These are phyloP conservation scores for Muscidifurax raptorellus DNA, from an alignment of 1,140 invertebrate genomes.

Conservation along the genomic window DNA sequence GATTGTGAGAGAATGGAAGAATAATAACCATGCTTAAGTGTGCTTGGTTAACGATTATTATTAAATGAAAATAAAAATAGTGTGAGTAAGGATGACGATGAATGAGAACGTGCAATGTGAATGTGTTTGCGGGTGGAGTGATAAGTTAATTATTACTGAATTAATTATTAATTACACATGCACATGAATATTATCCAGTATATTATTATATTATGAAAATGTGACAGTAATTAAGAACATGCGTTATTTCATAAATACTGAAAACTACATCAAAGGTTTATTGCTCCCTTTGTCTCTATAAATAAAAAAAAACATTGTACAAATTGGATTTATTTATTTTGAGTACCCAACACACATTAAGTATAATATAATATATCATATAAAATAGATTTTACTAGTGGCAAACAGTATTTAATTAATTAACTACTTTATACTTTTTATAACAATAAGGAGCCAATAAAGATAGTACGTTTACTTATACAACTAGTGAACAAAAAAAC, in stretches of 20 bases:
- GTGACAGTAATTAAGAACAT: constrained; percentile 69
- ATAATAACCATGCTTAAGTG: constrained; percentile 57
- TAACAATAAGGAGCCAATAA: no score
- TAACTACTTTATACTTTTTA: no score
- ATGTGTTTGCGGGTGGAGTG: constrained; percentile 57
- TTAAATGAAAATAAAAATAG: constrained; percentile 55
- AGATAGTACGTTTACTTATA: no score
- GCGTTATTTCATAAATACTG: constrained; percentile 70
- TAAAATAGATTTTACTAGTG: no score
- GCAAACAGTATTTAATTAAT: no score
- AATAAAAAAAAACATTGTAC: constrained; percentile 63
- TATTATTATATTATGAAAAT: constrained; percentile 67
- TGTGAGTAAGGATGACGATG: constrained; percentile 53
- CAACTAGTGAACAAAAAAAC: no score
- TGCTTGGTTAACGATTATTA: constrained; percentile 60
- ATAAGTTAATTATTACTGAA: constrained; percentile 63
- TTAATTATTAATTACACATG: constrained; percentile 68
- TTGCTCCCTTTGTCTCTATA: constrained; percentile 67
- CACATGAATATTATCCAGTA: constrained; percentile 65
- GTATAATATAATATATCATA: neutral
- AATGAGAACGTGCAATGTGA: constrained; percentile 56
- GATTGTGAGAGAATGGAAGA: constrained; percentile 52
- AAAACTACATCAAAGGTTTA: constrained; percentile 65
- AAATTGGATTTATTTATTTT: constrained; percentile 30
- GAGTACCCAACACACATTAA: neutral